Percentiles rank a stretch among this genome's conserved stretches.
Evolutionary conservation across 2,113 vertebrate genomes (phyloP).

Genomic region (Leptobrachium leishanense): DNA sequence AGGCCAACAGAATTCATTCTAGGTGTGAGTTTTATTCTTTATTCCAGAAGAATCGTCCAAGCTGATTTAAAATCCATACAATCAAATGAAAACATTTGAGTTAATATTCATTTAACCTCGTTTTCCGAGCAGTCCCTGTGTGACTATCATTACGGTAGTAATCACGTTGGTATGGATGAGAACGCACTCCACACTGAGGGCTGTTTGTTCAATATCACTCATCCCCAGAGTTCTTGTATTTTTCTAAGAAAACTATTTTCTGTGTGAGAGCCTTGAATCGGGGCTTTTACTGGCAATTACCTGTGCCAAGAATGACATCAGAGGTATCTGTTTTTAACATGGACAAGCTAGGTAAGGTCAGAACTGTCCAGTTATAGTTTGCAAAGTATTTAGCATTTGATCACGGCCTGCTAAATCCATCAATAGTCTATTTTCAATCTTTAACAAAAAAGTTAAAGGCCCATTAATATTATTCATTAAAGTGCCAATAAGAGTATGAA

Average conservation of each 20-base stretch:
- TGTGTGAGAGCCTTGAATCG: background rate
- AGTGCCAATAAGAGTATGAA: too few species aligned
- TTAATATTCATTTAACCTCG: background rate
- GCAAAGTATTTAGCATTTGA: background rate
- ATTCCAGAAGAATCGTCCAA: background rate
- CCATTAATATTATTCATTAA: too few species aligned
- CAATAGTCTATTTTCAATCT: too few species aligned
- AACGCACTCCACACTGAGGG: background rate
- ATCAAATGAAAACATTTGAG: background rate
- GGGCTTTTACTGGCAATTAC: background rate
- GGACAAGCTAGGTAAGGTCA: constrained; percentile 13
- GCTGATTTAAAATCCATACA: background rate
- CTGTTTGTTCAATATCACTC: constrained; percentile 1
- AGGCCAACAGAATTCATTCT: background rate
- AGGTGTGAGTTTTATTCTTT: background rate
- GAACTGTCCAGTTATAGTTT: background rate
- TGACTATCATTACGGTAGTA: background rate
- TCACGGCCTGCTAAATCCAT: background rate
- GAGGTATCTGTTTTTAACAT: constrained; percentile 9
- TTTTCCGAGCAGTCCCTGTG: background rate
- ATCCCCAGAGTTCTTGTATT: background rate
- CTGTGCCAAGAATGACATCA: constrained; percentile 3
- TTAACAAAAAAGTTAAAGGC: too few species aligned
- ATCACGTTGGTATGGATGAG: background rate
- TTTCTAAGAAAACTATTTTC: background rate